Evolutionary conservation across 2,797 vertebrate genomes (phyloP), one percentile per base, ranked within the genome.

Genomic region (Coregonus suidteri): DNA sequence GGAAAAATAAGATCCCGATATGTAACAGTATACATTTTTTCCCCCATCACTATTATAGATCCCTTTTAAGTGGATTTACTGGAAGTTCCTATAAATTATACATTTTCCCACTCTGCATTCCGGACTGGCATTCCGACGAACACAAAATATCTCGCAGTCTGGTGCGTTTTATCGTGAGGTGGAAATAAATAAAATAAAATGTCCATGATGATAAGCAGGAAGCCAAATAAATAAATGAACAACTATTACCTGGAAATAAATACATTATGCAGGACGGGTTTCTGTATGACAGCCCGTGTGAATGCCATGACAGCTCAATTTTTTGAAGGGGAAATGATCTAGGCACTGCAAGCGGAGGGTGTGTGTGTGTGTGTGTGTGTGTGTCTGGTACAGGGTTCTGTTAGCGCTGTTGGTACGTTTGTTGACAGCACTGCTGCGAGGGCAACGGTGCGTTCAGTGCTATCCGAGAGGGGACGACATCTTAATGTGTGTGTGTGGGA

Each of bases 91-190:
- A 76, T 79, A 77, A 82, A 83, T 67, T 77, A 84, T 66, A 80
- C 74, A 77, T 73, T 3, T 82, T 76, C 75, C 75, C 34, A 64
- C 9, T 1, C 5, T 1, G 80, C 71, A 62, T 53, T 70, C 66
- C 76, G 51, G 76, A 70, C 85, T 74, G 79, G 75, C 76, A 88
- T 90, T 84, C 84, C 72, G 84, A 82, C 82, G 62, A 77, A 76
- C 64, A 69, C 68, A 79, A 88, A 89, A 77, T 41, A 20, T 6
- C 62, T 75, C 74, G 76, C 77, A 77, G 68, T 77, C 37, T 52
- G 52, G 18, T 54, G 75, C 70, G 56, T 6, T 67, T 34, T 34
- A 31, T 51, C 69, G 30, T 68, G 74, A 74, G 78, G 71, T 6
- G 53, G 76, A 82, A 80, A 85, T 75, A 66, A 86, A 87, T 89